These are phyloP conservation scores for Cheilosia scutellata DNA, from an alignment of 2,888 invertebrate genomes.

Conservation along the genomic window DNA sequence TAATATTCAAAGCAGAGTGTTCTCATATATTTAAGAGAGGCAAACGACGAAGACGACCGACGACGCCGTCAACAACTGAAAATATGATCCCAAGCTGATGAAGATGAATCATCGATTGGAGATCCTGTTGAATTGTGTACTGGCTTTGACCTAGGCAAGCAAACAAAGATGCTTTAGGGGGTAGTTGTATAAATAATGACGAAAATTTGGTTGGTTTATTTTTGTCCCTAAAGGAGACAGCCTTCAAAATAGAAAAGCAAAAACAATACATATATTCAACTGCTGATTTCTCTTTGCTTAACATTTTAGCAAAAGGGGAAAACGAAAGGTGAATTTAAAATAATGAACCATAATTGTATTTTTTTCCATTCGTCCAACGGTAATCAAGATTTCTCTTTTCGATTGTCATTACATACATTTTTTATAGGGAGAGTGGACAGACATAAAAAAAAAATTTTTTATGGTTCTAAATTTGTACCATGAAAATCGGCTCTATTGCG, in stretches of 20 bases:
- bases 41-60: conserved; percentile 1
- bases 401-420: too few species aligned
- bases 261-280: too few species aligned
- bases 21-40: conserved; percentile 53
- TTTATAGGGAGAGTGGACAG: too few species aligned
- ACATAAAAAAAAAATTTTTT: too few species aligned
- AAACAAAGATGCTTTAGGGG: conserved; percentile 6
- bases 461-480: too few species aligned
- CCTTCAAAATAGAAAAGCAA: conserved; percentile 27
- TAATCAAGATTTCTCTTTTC: too few species aligned
- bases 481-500: too few species aligned
- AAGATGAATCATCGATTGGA: conserved; percentile 68
- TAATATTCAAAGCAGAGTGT: conserved; percentile 72
- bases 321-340: too few species aligned
- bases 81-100: conserved; percentile 53
- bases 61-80: conserved; percentile 37
- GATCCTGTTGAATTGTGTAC: conserved; percentile 57
- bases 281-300: too few species aligned
- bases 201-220: conserved; percentile 44
- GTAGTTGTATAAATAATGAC: conserved; percentile 53
- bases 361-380: too few species aligned
- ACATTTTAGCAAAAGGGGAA: too few species aligned
- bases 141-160: conserved; percentile 41
- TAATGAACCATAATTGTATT: too few species aligned
- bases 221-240: conserved; percentile 10